Conservation (phyloP, 2,888 invertebrate species). For the Ichneumoninae sp. region DNA sequence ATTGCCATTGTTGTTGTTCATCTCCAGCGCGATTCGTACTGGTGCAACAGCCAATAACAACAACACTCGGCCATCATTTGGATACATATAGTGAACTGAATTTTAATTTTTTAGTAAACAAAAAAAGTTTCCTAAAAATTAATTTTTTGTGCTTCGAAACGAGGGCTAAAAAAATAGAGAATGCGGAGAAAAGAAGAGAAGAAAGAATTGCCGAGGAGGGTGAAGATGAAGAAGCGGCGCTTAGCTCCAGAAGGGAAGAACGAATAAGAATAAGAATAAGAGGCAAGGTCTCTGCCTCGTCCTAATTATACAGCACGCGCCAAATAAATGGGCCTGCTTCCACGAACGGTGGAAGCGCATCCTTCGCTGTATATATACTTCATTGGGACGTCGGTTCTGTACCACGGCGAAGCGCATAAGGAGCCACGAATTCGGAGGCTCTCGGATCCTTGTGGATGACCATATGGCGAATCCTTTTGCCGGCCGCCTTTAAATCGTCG, state of each 20-base stretch:
- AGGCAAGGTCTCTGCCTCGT: conserved; percentile 68
- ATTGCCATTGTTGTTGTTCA: no score
- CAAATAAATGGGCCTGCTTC: conserved; percentile 81
- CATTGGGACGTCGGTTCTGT: conserved; percentile 1
- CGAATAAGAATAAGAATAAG: conserved; percentile 36
- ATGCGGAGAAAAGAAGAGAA: not conserved
- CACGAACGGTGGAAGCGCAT: conserved; percentile 73
- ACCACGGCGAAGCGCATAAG: conserved; percentile 3
- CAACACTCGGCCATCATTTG: no score
- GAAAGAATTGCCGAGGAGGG: conserved; percentile 36
- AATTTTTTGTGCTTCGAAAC: not conserved
- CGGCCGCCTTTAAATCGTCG: conserved; percentile 72
- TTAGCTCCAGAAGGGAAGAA: conserved; percentile 51
- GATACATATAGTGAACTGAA: no score
- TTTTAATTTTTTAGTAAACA: not conserved
- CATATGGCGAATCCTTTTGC: conserved; percentile 83
- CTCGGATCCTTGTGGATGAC: conserved; percentile 69
- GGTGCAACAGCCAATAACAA: no score
- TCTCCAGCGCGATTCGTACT: no score
- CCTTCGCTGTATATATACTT: conserved; percentile 62
- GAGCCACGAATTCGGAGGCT: conserved; percentile 43
- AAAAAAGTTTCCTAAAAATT: not conserved
- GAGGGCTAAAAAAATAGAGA: conserved; percentile 5
- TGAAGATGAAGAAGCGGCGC: conserved; percentile 62
- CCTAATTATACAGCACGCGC: conserved; percentile 82